Base-by-base conservation (phyloP, 2,797 vertebrate genomes). In the Liparis tanakae region DNA sequence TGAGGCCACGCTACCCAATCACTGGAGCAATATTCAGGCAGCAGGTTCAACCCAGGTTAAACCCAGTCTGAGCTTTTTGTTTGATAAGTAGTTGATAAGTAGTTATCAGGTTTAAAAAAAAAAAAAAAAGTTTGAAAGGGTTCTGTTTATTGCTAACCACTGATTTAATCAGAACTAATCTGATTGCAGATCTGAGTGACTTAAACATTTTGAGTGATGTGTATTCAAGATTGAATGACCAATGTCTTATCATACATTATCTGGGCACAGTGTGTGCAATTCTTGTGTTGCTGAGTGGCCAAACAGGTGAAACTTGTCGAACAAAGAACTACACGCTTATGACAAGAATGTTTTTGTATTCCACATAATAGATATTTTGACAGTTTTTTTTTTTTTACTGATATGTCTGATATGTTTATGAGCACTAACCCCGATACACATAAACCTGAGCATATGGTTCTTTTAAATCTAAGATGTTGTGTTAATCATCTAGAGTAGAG, bases 171-270 rank as follows among this genome's bases (percentile, higher is more conserved):
- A 34, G 10, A 41, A 59, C 25, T 10, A 17, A 71, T 22, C 10
- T 3, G 10, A 67, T 41, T 0, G 17, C 18, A 10, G n/a, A 51
- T 39, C 53, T 15, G 22, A 62, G 70, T 15, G 71, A 73, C 54
- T 55, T 0, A 8, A 72, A 10, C 51, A 71, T 74, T 65, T 56
- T 7, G 22, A 54, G 8, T 9, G 0, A 57, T 71, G 64, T 79
- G 73, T 70, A 74, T 43, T 82, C 6, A 70, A 44, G 20, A 18
- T 14, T 25, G 25, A 56, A 74, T 18, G 8, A 34, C 7, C 8
- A 10, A 7, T 34, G 57, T 57, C 50, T 82, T 78, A 85, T 84
- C 80, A 10, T 0, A 33, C 13, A 2, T 74, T 79, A 82, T 83
- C 65, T 22, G 63, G 41, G 53, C n/a, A 46, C 30, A 10, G 34